A percentile compares a stretch with the other conserved stretches of the same genome.
Conservation (phyloP, 1,140 invertebrate species). For the Trialeurodes vaporariorum region DNA sequence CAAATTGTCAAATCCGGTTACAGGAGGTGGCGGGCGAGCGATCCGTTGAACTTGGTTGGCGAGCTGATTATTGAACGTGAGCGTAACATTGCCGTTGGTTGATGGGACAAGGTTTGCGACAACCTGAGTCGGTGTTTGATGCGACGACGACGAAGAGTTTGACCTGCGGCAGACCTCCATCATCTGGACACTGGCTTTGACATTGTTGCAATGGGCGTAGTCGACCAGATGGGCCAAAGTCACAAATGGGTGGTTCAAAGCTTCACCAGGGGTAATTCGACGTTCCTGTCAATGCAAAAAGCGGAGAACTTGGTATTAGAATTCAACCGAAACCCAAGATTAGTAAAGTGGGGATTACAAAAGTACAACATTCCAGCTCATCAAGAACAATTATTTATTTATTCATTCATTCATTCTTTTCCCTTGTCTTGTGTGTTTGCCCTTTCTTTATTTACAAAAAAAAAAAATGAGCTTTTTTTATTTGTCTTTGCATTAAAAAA, state of each 20-base stretch:
- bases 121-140: conserved; percentile 28
- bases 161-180: conserved; percentile 76
- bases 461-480: too few species aligned
- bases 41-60: conserved; percentile 54
- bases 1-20: conserved; percentile 46
- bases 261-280: conserved; percentile 87
- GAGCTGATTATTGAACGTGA: conserved; percentile 69
- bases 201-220: conserved; percentile 92
- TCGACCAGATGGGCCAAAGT: conserved; percentile 86
- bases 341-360: too few species aligned
- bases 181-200: conserved; percentile 90
- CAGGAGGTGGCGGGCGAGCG: conserved; percentile 15
- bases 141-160: conserved; percentile 18
- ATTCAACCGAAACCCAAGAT: too few species aligned
- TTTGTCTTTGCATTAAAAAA: too few species aligned
- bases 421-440: too few species aligned
- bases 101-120: conserved; percentile 56
- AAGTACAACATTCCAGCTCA: too few species aligned
- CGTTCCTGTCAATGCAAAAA: conserved; percentile 49
- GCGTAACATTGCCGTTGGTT: conserved; percentile 70
- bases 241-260: conserved; percentile 89
- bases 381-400: too few species aligned
- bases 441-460: too few species aligned
- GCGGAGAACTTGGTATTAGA: too few species aligned
- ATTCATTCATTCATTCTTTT: too few species aligned